A percentile compares a stretch with the other conserved stretches of the same genome.
Evolutionary conservation across 2,888 invertebrate species (phyloP).

Genomic region (Melieria crassipennis): DNA sequence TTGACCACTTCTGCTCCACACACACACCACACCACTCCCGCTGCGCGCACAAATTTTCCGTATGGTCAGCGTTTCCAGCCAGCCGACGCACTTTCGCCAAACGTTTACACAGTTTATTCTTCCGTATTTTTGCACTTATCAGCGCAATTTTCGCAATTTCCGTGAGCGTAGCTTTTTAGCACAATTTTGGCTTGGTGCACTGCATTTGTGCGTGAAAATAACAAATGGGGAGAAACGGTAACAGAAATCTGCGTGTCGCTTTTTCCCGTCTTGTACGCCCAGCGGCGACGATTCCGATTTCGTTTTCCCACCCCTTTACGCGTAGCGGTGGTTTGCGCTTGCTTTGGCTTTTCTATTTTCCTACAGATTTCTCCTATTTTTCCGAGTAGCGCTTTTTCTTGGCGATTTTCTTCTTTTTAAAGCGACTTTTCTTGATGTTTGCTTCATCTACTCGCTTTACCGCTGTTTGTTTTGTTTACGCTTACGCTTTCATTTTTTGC

Average conservation of each 20-base stretch:
- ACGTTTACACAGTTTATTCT: no score
- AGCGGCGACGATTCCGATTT: no score
- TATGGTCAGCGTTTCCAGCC: constrained; percentile 28
- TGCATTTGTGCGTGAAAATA: no score
- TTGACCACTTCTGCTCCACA: constrained; percentile 2
- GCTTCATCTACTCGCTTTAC: constrained; percentile 11
- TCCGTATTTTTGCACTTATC: no score
- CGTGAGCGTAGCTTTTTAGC: no score
- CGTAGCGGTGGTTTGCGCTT: background rate
- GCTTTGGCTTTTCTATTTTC: constrained; percentile 5
- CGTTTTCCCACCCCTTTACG: no score
- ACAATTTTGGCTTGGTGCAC: no score
- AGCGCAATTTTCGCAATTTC: no score
- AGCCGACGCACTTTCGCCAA: background rate
- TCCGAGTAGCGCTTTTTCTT: background rate
- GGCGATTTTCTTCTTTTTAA: background rate
- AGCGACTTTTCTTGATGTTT: constrained; percentile 21
- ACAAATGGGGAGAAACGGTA: no score
- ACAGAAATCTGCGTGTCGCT: no score
- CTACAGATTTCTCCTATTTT: background rate
- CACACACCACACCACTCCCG: background rate
- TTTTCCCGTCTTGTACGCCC: no score
- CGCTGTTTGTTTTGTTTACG: constrained; percentile 28
- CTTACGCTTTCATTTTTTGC: background rate
- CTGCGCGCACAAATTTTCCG: constrained; percentile 19